These are phyloP conservation scores for Otis tarda DNA, from an alignment of 2,113 vertebrate genomes.

Conservation along the genomic window DNA sequence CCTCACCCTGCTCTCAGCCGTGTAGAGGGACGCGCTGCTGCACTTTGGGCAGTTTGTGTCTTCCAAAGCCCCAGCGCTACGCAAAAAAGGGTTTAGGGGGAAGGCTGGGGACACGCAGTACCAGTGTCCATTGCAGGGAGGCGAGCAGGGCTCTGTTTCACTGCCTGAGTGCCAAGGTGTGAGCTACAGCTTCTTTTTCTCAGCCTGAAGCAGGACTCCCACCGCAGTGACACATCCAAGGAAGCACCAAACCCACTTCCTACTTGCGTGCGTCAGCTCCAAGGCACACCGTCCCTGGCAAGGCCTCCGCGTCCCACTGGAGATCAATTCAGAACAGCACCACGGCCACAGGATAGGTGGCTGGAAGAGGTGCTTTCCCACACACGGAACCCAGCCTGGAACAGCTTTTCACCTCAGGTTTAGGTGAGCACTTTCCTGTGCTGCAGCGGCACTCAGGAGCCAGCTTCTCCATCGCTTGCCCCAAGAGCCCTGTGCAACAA, in stretches of 20 bases:
- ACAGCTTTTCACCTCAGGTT: neutral
- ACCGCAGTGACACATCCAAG: neutral
- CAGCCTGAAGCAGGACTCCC: neutral
- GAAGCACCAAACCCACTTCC: neutral
- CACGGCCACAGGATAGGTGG: accelerated
- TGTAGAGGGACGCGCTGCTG: accelerated
- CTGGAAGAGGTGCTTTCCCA: neutral
- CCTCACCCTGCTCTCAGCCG: neutral
- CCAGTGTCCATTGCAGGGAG: accelerated
- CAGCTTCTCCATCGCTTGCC: neutral
- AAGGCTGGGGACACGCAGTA: neutral
- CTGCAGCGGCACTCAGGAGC: neutral
- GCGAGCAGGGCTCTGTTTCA: neutral
- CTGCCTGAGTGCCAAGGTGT: neutral
- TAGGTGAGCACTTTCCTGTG: neutral
- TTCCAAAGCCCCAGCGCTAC: neutral
- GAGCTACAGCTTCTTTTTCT: neutral
- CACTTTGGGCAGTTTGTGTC: neutral
- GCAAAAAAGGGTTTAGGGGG: neutral
- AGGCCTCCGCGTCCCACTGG: neutral
- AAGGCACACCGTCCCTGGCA: accelerated
- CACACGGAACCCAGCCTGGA: neutral
- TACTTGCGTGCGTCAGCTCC: neutral
- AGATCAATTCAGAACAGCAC: neutral
- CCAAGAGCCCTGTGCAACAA: neutral